phyloP scores from a whole-genome alignment of 2,888 invertebrate genomes.

The Steinernema scapterisci region DNA sequence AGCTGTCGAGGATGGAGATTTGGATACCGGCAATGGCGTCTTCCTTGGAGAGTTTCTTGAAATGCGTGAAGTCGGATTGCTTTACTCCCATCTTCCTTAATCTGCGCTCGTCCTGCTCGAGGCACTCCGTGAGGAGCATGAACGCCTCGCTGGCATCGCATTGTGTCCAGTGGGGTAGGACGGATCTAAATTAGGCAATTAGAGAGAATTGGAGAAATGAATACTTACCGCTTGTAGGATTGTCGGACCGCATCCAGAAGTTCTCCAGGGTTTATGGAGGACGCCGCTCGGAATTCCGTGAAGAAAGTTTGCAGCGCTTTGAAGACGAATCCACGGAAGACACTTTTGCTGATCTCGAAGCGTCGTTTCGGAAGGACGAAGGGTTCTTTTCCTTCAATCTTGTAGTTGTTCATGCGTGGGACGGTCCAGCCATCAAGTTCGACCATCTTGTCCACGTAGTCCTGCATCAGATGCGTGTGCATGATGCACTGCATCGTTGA shows the following conservation, averaged over 20 bases:
- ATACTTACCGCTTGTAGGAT: background rate
- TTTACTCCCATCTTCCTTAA: conserved; percentile 1
- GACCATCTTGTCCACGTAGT: conserved; percentile 41
- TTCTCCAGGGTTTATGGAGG: conserved; percentile 91
- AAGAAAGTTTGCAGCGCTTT: conserved; percentile 82
- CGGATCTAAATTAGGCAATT: background rate
- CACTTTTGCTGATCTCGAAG: background rate
- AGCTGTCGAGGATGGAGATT: too few species aligned
- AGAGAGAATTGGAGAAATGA: too few species aligned
- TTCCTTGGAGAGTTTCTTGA: conserved; percentile 4
- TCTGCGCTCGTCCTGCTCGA: background rate
- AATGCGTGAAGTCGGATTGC: background rate
- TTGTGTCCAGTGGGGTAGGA: background rate
- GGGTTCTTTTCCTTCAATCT: background rate
- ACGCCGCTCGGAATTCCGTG: conserved; percentile 83
- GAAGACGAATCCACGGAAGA: conserved; percentile 23
- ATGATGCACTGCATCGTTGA: conserved; percentile 58
- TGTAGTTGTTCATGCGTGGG: conserved; percentile 1
- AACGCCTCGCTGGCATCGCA: conserved; percentile 17
- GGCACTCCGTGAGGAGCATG: background rate
- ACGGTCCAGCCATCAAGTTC: background rate
- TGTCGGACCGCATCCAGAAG: conserved; percentile 33
- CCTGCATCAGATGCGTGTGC: conserved; percentile 49
- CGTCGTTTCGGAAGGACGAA: conserved; percentile 24
- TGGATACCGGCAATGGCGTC: background rate